These are phyloP conservation scores for Aptenodytes forsteri DNA, from an alignment of 2,113 vertebrate species.

Conservation along the genomic window DNA sequence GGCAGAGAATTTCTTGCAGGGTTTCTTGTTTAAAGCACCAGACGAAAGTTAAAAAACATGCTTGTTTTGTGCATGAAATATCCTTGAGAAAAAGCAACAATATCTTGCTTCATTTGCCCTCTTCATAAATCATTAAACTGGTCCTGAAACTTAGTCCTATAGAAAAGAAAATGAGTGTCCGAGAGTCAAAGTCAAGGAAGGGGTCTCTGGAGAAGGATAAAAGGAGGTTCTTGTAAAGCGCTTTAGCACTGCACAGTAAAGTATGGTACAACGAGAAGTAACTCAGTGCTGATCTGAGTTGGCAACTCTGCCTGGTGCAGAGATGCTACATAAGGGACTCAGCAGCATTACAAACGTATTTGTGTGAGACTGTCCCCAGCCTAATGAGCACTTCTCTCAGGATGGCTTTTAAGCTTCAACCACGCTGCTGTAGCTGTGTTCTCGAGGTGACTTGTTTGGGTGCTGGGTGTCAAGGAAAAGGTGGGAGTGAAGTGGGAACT, in stretches of 20 bases:
- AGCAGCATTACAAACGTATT: not conserved
- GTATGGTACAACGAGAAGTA: not conserved
- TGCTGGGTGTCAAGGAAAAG: not conserved
- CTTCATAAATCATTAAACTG: conserved; percentile 21
- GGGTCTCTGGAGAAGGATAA: not conserved
- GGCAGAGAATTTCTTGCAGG: not conserved
- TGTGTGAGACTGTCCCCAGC: not conserved
- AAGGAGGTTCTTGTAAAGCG: not conserved
- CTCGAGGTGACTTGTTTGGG: not conserved
- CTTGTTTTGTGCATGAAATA: conserved; percentile 19
- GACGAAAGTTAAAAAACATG: not conserved
- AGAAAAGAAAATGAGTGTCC: not conserved
- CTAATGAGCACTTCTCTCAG: not conserved
- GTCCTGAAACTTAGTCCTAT: not conserved
- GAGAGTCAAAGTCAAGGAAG: not conserved
- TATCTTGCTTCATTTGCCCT: conserved; percentile 11
- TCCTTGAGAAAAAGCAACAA: conserved; percentile 28
- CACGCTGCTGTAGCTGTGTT: not conserved
- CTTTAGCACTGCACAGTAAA: not conserved
- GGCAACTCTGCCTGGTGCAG: not conserved
- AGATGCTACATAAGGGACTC: not conserved
- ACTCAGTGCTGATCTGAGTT: not conserved
- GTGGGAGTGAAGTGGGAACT: not conserved
- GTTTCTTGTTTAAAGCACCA: not conserved
- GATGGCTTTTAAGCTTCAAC: not conserved